Percentiles rank a stretch among this genome's conserved stretches.
Conservation (phyloP, 2,113 vertebrate genomes). For the Gavia stellata region DNA sequence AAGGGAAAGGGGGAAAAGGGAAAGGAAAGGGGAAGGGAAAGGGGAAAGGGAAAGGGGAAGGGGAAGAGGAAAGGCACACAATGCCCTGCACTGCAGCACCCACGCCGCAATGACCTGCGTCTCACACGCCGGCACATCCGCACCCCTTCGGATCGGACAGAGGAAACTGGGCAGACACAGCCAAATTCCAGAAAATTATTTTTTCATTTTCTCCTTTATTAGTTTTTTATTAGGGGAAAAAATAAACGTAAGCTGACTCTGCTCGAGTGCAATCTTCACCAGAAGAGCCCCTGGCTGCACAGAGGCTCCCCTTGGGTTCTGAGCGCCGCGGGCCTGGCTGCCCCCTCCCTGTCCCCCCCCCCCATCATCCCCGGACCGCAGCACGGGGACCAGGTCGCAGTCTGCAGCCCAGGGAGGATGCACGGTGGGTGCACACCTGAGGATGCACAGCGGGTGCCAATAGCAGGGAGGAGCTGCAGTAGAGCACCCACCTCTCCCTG, state of each 20-base stretch:
- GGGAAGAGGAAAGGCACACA: neutral
- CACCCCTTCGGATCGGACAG: neutral
- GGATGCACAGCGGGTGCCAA: neutral
- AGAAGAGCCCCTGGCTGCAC: neutral
- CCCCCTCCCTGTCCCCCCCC: accelerated
- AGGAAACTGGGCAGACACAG: constrained; percentile 24
- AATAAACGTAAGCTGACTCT: neutral
- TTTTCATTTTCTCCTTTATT: constrained; percentile 68
- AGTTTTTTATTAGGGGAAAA: constrained; percentile 56
- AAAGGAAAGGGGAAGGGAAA: too few relatives aligned
- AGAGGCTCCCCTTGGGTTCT: neutral
- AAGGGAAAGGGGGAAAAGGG: too few relatives aligned
- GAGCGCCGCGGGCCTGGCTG: accelerated
- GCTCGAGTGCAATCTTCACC: neutral
- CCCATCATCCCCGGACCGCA: neutral
- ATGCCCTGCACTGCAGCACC: neutral
- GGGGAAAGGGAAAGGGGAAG: too few relatives aligned
- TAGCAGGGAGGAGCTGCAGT: neutral
- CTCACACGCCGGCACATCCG: neutral
- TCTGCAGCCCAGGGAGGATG: neutral
- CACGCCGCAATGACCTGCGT: neutral
- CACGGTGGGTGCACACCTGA: accelerated
- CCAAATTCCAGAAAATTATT: constrained; percentile 50
- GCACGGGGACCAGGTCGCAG: neutral
- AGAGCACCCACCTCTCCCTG: neutral